phyloP scores from a whole-genome alignment of 2,797 vertebrate genomes.

The Amblyraja radiata region DNA sequence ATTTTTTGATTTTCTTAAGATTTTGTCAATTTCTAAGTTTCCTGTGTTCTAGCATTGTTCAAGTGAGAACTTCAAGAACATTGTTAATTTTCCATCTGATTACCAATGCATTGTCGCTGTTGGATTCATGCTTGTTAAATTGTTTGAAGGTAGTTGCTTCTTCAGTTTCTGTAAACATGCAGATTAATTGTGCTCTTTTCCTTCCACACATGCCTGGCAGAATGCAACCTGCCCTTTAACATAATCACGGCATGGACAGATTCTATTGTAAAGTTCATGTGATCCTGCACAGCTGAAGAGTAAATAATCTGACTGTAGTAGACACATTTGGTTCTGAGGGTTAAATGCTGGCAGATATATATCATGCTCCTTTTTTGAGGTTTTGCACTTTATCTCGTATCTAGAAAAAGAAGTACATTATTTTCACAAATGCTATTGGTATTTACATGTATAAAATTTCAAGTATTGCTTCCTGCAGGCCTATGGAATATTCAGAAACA shows the following conservation, averaged over 20 bases:
- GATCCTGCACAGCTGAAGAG: conserved; percentile 40
- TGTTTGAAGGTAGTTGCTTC: neutral
- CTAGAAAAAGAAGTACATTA: conserved; percentile 8
- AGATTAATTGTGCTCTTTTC: neutral
- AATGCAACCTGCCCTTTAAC: conserved; percentile 38
- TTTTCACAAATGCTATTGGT: neutral
- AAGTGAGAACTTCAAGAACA: neutral
- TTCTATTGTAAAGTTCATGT: conserved; percentile 33
- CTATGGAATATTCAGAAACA: neutral
- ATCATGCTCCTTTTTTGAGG: conserved; percentile 15
- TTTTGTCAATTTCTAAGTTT: conserved; percentile 14
- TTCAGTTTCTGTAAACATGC: conserved; percentile 12
- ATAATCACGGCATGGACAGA: conserved; percentile 40
- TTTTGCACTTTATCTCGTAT: conserved; percentile 28
- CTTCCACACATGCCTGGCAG: conserved; percentile 30
- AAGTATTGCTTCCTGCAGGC: neutral
- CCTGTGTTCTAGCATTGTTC: too few species aligned
- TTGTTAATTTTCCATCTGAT: neutral
- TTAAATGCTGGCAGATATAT: conserved; percentile 30
- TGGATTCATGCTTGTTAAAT: too few species aligned
- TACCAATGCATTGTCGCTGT: neutral
- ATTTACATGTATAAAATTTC: neutral
- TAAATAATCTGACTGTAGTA: conserved; percentile 37
- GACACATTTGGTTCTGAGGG: conserved; percentile 8
- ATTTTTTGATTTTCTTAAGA: too few species aligned